phyloP scores from a whole-genome alignment of 2,797 vertebrate species.

The Dipus sagitta region DNA sequence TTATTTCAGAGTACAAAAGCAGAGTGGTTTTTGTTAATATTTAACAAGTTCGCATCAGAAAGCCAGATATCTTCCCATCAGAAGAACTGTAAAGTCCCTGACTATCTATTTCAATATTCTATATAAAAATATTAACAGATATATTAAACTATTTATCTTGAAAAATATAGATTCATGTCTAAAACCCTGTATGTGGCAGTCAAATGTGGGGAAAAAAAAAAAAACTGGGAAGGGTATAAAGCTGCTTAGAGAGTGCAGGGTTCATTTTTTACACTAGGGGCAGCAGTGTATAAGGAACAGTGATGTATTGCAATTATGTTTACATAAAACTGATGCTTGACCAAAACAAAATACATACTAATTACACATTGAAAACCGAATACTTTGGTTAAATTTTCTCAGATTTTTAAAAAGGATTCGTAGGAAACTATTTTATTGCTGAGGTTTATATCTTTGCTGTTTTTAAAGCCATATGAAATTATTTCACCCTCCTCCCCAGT shows the following conservation, averaged over 20 bases:
- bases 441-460: not conserved
- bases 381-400: constrained; percentile 11
- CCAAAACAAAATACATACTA: not conserved
- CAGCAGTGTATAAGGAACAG: constrained; percentile 52
- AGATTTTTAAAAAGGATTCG: not conserved
- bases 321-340: not conserved
- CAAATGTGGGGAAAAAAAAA: not conserved
- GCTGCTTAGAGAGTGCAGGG: not conserved
- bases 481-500: not conserved
- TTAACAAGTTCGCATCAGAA: not conserved
- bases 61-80: constrained; percentile 28
- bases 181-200: not conserved
- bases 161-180: not conserved
- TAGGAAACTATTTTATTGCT: not conserved
- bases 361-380: not conserved
- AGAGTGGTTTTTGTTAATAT: not conserved
- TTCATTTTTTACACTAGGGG: constrained; percentile 55
- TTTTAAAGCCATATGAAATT: constrained; percentile 21
- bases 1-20: not conserved
- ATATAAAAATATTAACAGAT: constrained; percentile 6
- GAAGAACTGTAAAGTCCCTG: not conserved
- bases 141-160: not conserved
- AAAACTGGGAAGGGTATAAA: not conserved
- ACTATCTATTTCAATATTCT: not conserved
- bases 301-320: not conserved